Conservation (phyloP, 2,797 vertebrate genomes). For the Lateolabrax maculatus region DNA sequence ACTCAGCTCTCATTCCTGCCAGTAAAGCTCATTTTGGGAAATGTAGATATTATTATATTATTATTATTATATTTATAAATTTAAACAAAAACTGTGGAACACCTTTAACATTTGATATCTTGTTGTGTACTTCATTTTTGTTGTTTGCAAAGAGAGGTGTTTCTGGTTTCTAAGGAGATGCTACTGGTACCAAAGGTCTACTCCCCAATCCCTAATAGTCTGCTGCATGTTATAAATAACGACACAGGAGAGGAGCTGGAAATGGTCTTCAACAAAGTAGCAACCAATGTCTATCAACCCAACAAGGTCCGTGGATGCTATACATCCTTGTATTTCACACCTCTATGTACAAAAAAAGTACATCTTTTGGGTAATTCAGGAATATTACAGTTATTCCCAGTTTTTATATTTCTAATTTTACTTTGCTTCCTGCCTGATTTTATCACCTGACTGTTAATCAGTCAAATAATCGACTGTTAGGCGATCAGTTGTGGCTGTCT, state of each 20-base stretch:
- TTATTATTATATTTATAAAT: too few relatives aligned
- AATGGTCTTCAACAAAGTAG: constrained; percentile 85
- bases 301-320: constrained; percentile 88
- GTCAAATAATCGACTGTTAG: not conserved
- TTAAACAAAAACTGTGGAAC: not conserved
- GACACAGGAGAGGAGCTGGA: constrained; percentile 91
- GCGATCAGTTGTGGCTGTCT: not conserved
- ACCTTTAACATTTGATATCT: not conserved
- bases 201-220: constrained; percentile 82
- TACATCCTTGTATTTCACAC: not conserved
- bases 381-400: not conserved
- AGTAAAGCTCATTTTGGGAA: not conserved
- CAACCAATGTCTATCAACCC: constrained; percentile 85
- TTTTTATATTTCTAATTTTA: not conserved
- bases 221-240: constrained; percentile 92
- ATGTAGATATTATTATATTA: too few relatives aligned
- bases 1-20: not conserved
- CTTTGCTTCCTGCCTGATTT: not conserved
- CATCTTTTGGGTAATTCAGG: not conserved
- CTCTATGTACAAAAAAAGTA: not conserved
- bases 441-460: too few relatives aligned
- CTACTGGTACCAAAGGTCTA: constrained; percentile 88
- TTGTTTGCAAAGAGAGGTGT: constrained; percentile 87
- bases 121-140: not conserved
- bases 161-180: constrained; percentile 89